phyloP scores from a whole-genome alignment of 2,888 invertebrate genomes.

The Byasa hedistus region DNA sequence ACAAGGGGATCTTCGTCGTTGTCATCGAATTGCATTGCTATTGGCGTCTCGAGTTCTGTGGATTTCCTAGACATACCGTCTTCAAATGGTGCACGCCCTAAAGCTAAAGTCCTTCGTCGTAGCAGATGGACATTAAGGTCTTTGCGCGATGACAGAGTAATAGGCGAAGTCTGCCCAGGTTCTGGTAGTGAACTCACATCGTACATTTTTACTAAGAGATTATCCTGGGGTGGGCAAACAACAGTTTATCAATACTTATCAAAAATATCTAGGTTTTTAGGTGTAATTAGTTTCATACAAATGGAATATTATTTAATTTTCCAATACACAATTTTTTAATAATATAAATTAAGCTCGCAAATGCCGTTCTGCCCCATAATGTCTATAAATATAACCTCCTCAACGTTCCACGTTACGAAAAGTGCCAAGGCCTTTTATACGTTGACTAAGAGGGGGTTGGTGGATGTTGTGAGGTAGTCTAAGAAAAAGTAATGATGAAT shows the following conservation, averaged over 20 bases:
- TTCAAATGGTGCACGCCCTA: slow-evolving; percentile 67
- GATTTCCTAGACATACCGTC: slow-evolving; percentile 54
- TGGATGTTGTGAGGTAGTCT: no score
- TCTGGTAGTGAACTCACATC: slow-evolving; percentile 52
- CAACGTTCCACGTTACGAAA: neutral
- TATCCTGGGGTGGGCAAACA: slow-evolving; percentile 49
- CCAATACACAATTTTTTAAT: no score
- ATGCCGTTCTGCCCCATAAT: no score
- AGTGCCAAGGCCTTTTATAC: no score
- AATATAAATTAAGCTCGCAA: no score
- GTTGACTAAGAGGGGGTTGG: no score
- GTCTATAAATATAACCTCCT: neutral
- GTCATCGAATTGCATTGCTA: slow-evolving; percentile 79
- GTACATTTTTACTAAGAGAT: slow-evolving; percentile 62
- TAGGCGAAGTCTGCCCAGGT: slow-evolving; percentile 43
- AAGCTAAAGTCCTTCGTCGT: slow-evolving; percentile 59
- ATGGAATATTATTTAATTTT: no score
- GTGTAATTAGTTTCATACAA: no score
- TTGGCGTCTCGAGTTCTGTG: slow-evolving; percentile 70
- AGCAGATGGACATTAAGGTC: slow-evolving; percentile 63
- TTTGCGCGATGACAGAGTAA: slow-evolving; percentile 50
- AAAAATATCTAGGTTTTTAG: neutral
- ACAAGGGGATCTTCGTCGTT: slow-evolving; percentile 88
- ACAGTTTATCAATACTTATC: neutral
- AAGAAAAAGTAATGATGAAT: no score